Evolutionary conservation across 2,113 vertebrate genomes (phyloP), one percentile per base, ranked within the genome.

Genomic region (Galeopterus variegatus): DNA sequence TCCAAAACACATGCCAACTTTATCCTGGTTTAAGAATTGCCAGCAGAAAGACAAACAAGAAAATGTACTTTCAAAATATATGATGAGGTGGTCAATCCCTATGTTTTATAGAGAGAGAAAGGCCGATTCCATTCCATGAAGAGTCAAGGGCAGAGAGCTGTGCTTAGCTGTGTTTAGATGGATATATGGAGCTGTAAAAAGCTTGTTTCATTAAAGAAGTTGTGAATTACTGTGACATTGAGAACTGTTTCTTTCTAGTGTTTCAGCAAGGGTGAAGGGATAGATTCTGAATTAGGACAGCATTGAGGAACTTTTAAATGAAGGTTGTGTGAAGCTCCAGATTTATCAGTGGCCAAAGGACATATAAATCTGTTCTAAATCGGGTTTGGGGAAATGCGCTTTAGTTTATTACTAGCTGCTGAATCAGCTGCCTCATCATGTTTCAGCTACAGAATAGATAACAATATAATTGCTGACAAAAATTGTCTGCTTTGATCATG

Each of bases 271-370:
- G 6, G 33, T 58, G 11, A 62, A 75, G 7, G 36, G 26, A 69
- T 24, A 85, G 50, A 60, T 85, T 75, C 48, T 54, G 24, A 56
- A 4, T 65, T 67, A 23, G 23, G 28, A 41, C 31, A 28, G 17
- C 67, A 33, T 18, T 50, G 18, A 76, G 88, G 81, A 95, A 81
- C 54, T 91, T 88, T 79, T 72, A 90, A 92, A 85, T 96, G 60
- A 90, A 91, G 84, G 48, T 17, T 26, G 52, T 65, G 18, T 21
- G 69, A 87, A 67, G 11, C 28, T 85, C 48, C 56, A 82, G 80
- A 84, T 91, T 76, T 70, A 85, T 80, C 89, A 60, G 54, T 82
- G 80, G 31, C 21, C 48, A 72, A 93, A 60, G 54, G 56, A 80
- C 8, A 54, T n/a, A 84, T n/a, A 76, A 48, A 69, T 91, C 36